These are phyloP conservation scores for Excalfactoria chinensis DNA, from an alignment of 2,113 vertebrate species.

Conservation along the genomic window DNA sequence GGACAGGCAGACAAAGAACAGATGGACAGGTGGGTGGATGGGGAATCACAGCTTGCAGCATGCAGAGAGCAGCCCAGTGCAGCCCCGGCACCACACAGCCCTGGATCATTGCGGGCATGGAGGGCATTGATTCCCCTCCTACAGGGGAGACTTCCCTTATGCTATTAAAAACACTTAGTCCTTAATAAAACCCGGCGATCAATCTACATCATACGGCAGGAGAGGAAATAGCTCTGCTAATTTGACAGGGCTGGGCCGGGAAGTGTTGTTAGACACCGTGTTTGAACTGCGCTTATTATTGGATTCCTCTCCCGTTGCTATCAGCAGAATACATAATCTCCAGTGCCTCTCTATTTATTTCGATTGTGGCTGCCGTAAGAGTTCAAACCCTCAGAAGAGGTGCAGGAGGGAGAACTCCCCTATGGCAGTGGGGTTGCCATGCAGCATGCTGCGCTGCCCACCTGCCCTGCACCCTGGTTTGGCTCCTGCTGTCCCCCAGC, in stretches of 20 bases:
- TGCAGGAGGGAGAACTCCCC: neutral
- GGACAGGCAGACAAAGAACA: neutral
- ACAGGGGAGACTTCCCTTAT: slow-evolving; percentile 57
- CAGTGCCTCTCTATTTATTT: neutral
- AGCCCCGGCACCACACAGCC: rapidly evolving
- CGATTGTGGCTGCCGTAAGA: neutral
- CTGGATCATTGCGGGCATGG: neutral
- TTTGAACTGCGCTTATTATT: neutral
- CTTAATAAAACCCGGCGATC: slow-evolving; percentile 75
- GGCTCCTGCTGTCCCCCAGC: neutral
- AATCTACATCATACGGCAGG: slow-evolving; percentile 61
- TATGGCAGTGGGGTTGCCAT: neutral
- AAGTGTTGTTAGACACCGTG: slow-evolving; percentile 28
- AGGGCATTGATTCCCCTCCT: slow-evolving; percentile 55
- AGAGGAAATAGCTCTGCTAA: slow-evolving; percentile 48
- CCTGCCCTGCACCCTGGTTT: neutral
- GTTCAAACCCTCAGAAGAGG: neutral
- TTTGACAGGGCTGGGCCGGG: slow-evolving; percentile 23
- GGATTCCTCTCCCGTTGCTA: slow-evolving; percentile 37
- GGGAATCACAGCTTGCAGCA: neutral
- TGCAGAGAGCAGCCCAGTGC: neutral
- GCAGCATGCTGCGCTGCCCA: neutral
- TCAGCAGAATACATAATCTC: slow-evolving; percentile 6
- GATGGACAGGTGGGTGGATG: neutral
- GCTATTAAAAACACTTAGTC: slow-evolving; percentile 75